Conservation (phyloP, 2,888 invertebrate species). For the Metopia argyrocephala region DNA sequence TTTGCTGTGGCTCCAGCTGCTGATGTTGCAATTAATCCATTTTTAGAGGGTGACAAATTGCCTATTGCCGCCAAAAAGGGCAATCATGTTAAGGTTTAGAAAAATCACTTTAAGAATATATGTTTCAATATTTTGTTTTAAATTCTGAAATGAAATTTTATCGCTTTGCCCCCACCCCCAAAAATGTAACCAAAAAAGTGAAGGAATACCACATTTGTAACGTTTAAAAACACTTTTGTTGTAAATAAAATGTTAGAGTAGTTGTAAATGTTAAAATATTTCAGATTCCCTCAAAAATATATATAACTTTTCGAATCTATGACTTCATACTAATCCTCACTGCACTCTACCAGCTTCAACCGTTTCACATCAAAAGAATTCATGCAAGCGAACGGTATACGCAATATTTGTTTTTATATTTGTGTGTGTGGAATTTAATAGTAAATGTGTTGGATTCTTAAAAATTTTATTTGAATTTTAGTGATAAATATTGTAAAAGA, state of each 20-base stretch:
- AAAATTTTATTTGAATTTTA: slow-evolving; percentile 20
- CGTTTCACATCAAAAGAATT: background rate
- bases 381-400: too few species aligned
- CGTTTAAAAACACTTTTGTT: slow-evolving; percentile 1
- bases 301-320: too few species aligned
- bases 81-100: slow-evolving; percentile 81
- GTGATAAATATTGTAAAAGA: background rate
- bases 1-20: slow-evolving; percentile 81
- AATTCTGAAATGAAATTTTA: background rate
- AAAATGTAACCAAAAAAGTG: background rate
- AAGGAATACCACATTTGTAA: too few species aligned
- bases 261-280: too few species aligned
- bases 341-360: too few species aligned
- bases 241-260: slow-evolving; percentile 19
- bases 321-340: too few species aligned
- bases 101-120: background rate
- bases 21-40: slow-evolving; percentile 94
- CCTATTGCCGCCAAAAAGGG: slow-evolving; percentile 97
- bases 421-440: slow-evolving; percentile 4
- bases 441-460: background rate
- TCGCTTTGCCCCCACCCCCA: slow-evolving; percentile 37
- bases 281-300: too few species aligned
- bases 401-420: too few species aligned
- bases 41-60: slow-evolving; percentile 89
- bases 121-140: background rate